phyloP scores from a whole-genome alignment of 2,797 vertebrate genomes.

The Saxicola maurus region DNA sequence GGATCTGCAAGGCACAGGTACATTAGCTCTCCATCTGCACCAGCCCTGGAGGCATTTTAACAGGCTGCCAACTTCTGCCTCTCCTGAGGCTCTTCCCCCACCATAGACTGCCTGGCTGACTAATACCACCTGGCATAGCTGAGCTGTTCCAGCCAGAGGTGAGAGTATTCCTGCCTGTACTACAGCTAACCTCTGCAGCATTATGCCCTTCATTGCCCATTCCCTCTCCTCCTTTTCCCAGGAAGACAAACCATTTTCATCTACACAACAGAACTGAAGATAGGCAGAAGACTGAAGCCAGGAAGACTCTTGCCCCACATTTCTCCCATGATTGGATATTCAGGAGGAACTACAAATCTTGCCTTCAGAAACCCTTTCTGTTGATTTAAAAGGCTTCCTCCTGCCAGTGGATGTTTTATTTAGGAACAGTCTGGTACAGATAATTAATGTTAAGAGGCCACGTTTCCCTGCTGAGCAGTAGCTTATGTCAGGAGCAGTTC shows the following conservation, averaged over 20 bases:
- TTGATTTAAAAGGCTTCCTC: constrained; percentile 14
- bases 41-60: neutral
- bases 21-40: neutral
- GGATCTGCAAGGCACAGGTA: neutral
- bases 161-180: neutral
- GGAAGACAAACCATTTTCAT: neutral
- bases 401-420: constrained; percentile 19
- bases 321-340: neutral
- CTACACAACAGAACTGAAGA: neutral
- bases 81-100: neutral
- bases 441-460: constrained; percentile 34
- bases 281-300: neutral
- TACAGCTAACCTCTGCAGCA: neutral
- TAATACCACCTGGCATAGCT: neutral
- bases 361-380: neutral
- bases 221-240: neutral
- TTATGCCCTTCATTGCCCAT: neutral
- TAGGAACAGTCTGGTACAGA: neutral
- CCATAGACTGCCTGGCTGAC: neutral
- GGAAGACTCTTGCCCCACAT: neutral
- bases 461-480: constrained; percentile 33
- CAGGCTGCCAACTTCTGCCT: neutral
- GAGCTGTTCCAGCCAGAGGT: neutral
- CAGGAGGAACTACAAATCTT: neutral
- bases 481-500: neutral